phyloP scores from a whole-genome alignment of 2,797 vertebrate species.

The Sebastes minor region DNA sequence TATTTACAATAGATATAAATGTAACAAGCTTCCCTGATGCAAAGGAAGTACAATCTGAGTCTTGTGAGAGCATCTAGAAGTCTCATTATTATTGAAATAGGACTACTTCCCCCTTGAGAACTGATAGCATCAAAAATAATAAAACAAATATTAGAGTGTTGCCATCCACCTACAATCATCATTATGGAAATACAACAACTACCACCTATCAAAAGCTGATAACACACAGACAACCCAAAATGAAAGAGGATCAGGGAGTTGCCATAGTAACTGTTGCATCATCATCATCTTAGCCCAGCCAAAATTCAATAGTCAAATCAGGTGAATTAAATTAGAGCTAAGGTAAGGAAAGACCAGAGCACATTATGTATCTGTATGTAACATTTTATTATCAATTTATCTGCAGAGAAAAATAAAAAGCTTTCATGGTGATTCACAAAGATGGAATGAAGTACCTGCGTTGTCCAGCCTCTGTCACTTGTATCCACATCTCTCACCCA shows the following conservation, averaged over 20 bases:
- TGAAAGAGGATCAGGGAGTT: not conserved
- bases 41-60: not conserved
- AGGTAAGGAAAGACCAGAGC: not conserved
- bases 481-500: not conserved
- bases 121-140: not conserved
- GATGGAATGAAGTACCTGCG: not conserved
- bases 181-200: not conserved
- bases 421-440: not conserved
- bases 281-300: not conserved
- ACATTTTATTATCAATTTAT: not conserved
- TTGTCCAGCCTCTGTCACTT: not conserved
- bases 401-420: not conserved
- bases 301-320: not conserved
- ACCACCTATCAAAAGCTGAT: not conserved
- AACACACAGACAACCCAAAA: not conserved
- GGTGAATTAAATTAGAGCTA: not conserved
- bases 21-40: not conserved
- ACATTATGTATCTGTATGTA: not conserved
- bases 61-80: not conserved
- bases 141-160: not conserved
- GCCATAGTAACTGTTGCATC: not conserved
- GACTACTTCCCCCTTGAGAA: not conserved
- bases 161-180: not conserved
- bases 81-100: not conserved
- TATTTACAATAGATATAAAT: not conserved